These are phyloP conservation scores for Paratrypauchen microcephalus DNA, from an alignment of 2,797 vertebrate genomes.

Conservation along the genomic window DNA sequence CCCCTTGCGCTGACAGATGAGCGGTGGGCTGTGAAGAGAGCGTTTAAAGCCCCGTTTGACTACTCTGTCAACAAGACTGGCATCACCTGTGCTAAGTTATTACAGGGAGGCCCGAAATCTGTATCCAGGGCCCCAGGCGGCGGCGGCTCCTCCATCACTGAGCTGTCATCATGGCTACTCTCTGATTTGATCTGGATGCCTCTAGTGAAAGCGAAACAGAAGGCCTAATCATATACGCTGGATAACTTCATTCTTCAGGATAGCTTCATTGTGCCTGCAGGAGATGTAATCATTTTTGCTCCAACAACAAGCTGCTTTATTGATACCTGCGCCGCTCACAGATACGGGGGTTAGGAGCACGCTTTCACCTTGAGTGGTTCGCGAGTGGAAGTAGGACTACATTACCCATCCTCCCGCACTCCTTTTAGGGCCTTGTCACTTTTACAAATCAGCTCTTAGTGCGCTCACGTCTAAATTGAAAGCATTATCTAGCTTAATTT, in stretches of 20 bases:
- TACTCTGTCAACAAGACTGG: conserved; percentile 28
- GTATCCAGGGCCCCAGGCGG: conserved; percentile 77
- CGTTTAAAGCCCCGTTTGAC: conserved; percentile 44
- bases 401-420: conserved; percentile 64
- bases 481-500: conserved; percentile 84
- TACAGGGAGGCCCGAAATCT: conserved; percentile 83
- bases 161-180: conserved; percentile 62
- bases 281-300: conserved; percentile 68
- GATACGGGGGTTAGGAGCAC: conserved; percentile 53
- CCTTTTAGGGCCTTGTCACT: conserved; percentile 82
- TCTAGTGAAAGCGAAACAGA: conserved; percentile 70
- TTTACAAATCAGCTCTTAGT: conserved; percentile 80
- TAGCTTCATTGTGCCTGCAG: conserved; percentile 63
- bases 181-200: conserved; percentile 65
- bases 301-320: conserved; percentile 71
- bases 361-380: conserved; percentile 75
- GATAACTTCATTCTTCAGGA: conserved; percentile 71
- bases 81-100: conserved; percentile 52
- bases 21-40: conserved; percentile 24
- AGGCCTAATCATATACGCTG: conserved; percentile 68
- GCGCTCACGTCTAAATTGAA: conserved; percentile 75
- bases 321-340: conserved; percentile 62
- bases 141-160: conserved; percentile 58
- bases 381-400: conserved; percentile 71
- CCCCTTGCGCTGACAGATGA: conserved; percentile 27